Conservation (phyloP, 2,113 vertebrate species). For the Micromys minutus region DNA sequence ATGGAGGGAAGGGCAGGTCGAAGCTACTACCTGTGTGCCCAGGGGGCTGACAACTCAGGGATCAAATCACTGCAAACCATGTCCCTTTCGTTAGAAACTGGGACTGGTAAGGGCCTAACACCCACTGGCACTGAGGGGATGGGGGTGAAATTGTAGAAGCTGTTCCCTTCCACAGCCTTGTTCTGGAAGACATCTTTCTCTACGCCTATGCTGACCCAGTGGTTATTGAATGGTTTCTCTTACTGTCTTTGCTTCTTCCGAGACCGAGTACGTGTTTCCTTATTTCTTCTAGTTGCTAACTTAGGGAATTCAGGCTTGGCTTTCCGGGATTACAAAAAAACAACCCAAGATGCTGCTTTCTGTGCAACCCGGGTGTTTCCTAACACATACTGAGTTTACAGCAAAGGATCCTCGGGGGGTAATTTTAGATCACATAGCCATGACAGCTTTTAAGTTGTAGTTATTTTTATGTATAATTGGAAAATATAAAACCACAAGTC, state of each 20-base stretch:
- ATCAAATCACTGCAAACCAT: neutral
- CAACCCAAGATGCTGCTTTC: neutral
- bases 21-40: neutral
- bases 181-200: neutral
- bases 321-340: neutral
- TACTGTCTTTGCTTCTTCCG: neutral
- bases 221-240: too few relatives aligned
- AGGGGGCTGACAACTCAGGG: neutral
- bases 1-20: neutral
- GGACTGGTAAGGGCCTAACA: neutral
- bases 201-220: neutral
- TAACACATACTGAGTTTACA: neutral
- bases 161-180: neutral
- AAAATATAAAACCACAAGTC: neutral
- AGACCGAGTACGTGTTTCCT: neutral
- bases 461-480: neutral
- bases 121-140: neutral
- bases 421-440: neutral
- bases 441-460: neutral
- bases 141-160: rapidly evolving
- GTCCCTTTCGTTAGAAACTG: neutral
- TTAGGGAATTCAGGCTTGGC: neutral
- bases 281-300: neutral
- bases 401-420: neutral
- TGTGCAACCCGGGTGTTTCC: neutral